These are phyloP conservation scores for Zapornia atra DNA, from an alignment of 2,113 vertebrate species.

Conservation along the genomic window DNA sequence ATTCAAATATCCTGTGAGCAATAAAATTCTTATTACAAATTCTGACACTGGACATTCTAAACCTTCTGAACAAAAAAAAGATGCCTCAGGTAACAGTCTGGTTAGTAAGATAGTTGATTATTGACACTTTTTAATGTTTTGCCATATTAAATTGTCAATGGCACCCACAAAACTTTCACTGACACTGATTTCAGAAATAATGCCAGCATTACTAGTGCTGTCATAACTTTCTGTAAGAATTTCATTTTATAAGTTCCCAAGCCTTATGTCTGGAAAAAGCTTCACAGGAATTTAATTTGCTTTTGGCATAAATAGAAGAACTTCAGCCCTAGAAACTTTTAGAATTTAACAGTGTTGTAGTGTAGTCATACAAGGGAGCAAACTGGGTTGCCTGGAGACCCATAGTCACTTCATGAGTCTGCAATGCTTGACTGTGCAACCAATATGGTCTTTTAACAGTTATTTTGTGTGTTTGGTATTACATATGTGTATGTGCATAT, in stretches of 20 bases:
- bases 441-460: neutral
- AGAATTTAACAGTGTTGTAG: neutral
- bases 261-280: neutral
- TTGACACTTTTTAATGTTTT: neutral
- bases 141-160: neutral
- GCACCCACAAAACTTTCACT: neutral
- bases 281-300: neutral
- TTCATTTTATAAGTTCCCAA: neutral
- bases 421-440: neutral
- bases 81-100: neutral
- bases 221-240: neutral
- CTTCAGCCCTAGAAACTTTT: neutral
- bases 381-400: neutral
- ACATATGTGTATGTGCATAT: neutral
- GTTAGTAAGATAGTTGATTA: neutral
- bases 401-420: neutral
- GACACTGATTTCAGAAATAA: neutral
- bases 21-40: neutral
- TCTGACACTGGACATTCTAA: neutral
- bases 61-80: neutral
- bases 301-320: neutral
- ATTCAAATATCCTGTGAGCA: neutral
- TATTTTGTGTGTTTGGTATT: neutral
- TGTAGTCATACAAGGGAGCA: neutral
- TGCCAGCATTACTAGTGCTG: neutral